Conservation (phyloP, 2,888 invertebrate genomes). For the Pseudococcus longispinus region DNA sequence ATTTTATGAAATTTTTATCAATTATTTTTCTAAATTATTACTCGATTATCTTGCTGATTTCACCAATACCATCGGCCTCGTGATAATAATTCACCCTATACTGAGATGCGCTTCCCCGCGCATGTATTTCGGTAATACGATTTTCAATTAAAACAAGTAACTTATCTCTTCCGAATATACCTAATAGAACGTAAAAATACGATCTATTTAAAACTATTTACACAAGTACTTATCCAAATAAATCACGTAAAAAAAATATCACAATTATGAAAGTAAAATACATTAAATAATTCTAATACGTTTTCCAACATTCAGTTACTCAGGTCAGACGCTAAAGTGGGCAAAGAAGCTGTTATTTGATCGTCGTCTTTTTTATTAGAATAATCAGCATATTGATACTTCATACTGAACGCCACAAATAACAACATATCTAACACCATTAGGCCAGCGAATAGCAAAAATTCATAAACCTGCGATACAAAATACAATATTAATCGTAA, state of each 20-base stretch:
- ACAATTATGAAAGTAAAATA: conserved; percentile 10
- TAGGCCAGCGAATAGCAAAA: conserved; percentile 83
- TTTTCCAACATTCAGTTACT: neutral
- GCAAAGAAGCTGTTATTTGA: neutral
- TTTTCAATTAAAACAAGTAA: too few relatives aligned
- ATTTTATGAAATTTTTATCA: neutral
- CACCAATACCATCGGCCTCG: too few relatives aligned
- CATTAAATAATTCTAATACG: neutral
- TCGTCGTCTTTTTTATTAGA: conserved; percentile 4
- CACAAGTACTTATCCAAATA: neutral
- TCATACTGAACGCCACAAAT: conserved; percentile 79
- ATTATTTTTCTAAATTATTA: neutral
- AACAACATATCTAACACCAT: conserved; percentile 85
- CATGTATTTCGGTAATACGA: too few relatives aligned
- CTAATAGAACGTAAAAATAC: neutral
- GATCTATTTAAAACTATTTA: neutral
- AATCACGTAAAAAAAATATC: conserved; percentile 19
- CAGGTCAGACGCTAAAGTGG: neutral
- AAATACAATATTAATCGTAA: neutral
- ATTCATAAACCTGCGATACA: conserved; percentile 78
- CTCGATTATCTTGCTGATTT: too few relatives aligned
- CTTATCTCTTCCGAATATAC: too few relatives aligned
- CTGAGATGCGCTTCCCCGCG: too few relatives aligned
- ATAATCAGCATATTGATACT: conserved; percentile 73
- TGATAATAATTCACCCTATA: too few relatives aligned